These are phyloP conservation scores for Calephelis nemesis DNA, from an alignment of 1,140 invertebrate species.

Conservation along the genomic window DNA sequence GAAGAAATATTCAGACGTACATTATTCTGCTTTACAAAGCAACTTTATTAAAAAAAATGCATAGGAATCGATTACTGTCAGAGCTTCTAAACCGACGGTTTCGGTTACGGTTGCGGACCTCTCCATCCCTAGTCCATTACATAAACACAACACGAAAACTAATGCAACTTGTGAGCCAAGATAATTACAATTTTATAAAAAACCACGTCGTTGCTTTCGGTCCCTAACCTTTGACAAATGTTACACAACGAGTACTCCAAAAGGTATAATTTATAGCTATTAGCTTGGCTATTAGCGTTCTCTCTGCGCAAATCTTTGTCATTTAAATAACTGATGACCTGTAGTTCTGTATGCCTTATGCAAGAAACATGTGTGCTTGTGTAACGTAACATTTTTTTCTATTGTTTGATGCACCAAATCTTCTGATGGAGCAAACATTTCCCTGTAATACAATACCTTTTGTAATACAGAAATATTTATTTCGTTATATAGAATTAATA, in stretches of 20 bases:
- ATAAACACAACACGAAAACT: no score
- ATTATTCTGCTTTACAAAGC: no score
- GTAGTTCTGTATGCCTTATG: background rate
- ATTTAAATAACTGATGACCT: constrained; percentile 10
- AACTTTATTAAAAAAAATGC: no score
- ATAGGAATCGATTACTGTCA: no score
- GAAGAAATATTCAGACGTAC: no score
- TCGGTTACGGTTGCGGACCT: no score
- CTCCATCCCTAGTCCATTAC: no score
- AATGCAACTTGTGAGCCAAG: no score
- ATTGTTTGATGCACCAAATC: background rate
- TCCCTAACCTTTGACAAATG: constrained; percentile 15
- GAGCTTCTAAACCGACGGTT: no score
- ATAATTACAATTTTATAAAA: no score
- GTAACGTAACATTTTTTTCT: constrained; percentile 2
- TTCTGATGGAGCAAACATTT: background rate
- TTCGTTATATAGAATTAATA: background rate
- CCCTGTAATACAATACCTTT: no score
- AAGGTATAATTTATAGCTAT: constrained; percentile 18
- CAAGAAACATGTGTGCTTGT: background rate
- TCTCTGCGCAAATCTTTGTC: constrained; percentile 15
- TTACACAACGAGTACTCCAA: constrained; percentile 6
- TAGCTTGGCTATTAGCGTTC: constrained; percentile 13
- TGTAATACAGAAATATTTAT: background rate
- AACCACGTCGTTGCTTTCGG: constrained; percentile 1